Evolutionary conservation across 2,888 invertebrate genomes (phyloP), one percentile per base, ranked within the genome.

Genomic region (Homarus gammarus): DNA sequence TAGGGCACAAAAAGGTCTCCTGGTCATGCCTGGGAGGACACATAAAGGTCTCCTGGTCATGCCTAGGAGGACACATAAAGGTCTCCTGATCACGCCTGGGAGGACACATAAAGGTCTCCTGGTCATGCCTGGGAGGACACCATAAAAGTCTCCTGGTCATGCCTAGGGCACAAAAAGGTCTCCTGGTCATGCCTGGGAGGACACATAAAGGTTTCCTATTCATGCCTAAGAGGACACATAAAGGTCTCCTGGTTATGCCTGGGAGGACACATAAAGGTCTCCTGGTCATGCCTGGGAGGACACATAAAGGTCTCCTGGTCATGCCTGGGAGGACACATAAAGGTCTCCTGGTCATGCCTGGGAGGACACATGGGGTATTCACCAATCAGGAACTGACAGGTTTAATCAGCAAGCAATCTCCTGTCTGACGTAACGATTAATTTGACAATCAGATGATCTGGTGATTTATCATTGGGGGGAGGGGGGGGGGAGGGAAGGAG

Each of bases 341-440:
- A 10, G 56, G 18, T 8, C 2, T 56, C 18, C 56, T 18, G 56
- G 56, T 56, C 56, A 56, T 56, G 56, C 2, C 10, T 56, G 2
- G 56, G 44, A 44, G 44, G 44, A 44, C 44, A 44, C 51, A 51
- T 18, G 51, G 51, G 51, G 51, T 51, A 12, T 51, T 22, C 18
- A 51, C 22, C 81, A 10, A 56, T 61, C 56, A 81, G 38, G 49
- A 31, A 44, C 33, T 82, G 87, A 61, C 87, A 82, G 81, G 38
- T 73, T 56, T 64, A 75, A 82, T 87, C 87, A 82, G 87, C 82
- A 87, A 82, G 87, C 87, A 87, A 82, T 87, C 87, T 40, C 75
- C 61, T 82, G 75, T 75, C 75, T 75, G 87, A 87, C 82, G 75
- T 56, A 27, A 61, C 87, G 82, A 73, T 79, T 86, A 86, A 86